Evolutionary conservation across 2,888 invertebrate genomes (phyloP), one percentile per base, ranked within the genome.

Genomic region (Brachyopa scutellaris): DNA sequence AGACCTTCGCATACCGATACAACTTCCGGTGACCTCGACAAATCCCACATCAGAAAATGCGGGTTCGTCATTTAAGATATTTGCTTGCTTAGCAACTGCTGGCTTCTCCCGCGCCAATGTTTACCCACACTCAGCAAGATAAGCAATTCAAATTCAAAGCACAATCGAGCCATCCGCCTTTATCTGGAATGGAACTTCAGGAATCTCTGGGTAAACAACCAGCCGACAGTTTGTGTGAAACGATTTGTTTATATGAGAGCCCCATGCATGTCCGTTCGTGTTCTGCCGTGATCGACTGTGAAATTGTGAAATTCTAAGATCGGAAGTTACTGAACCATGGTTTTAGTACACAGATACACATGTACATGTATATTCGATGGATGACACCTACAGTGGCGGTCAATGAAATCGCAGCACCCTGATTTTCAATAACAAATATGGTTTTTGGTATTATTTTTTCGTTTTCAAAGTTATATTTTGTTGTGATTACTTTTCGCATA

Each of bases 201-300:
- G n/a, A n/a, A n/a, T n/a, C 13, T 26, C 15, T 47, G 26, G 9
- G 17, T 33, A 17, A 55, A 38, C 45, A 62, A 13, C 33, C 11
- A 26, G 11, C n/a, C n/a, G n/a, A 33, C 51, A 21, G 11, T 3
- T 21, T 47, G 64, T 64, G n/a, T 55, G 61, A 23, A 49, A 42
- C 36, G 29, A 55, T 64, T 55, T 74, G 67, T 21, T 67, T 66
- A 59, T 21, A 49, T 1, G 38, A 33, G n/a, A 6, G n/a, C 21
- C 33, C 9, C 17, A 29, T 36, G 74, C 79, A 74, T 57, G 79
- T 74, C 69, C 26, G 33, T 61, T 80, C 79, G 13, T 74, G 79
- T 69, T 55, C 29, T 15, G 36, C 9, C 31, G 53, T 36, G 74
- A 80, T 74, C 74, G 74, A 45, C 69, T 74, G 74, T 67, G 74